Percentiles rank a stretch among this genome's conserved stretches.
phyloP scores from a whole-genome alignment of 2,113 vertebrate species.

The Oreocharis arfaki region DNA sequence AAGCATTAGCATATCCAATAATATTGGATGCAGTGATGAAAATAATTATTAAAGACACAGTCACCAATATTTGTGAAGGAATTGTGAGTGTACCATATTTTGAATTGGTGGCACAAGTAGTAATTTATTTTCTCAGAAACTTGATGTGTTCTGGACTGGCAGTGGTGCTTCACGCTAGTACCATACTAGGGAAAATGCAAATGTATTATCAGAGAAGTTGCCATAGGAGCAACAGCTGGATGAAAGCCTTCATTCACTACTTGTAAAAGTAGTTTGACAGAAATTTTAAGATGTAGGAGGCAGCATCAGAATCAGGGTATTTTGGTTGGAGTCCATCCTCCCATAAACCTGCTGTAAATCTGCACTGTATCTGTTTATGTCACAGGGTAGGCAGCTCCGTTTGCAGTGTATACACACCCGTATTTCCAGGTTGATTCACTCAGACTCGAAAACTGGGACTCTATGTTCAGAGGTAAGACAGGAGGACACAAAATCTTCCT shows the following conservation, averaged over 20 bases:
- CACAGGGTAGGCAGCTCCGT: neutral
- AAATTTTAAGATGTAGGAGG: slow-evolving; percentile 17
- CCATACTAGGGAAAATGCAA: neutral
- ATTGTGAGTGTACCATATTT: neutral
- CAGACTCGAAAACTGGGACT: slow-evolving; percentile 8
- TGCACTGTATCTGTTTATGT: slow-evolving; percentile 18
- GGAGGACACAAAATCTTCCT: slow-evolving; percentile 11
- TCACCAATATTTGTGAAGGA: neutral
- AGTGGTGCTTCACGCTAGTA: neutral
- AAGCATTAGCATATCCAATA: slow-evolving; percentile 12
- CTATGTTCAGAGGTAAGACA: slow-evolving; percentile 13
- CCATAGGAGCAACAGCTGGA: neutral
- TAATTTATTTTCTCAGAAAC: neutral
- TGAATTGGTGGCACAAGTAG: neutral
- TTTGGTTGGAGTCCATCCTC: slow-evolving; percentile 40
- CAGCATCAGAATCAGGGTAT: neutral
- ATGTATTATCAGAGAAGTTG: neutral
- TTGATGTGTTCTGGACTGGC: neutral
- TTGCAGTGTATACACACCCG: neutral
- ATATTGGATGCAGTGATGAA: neutral
- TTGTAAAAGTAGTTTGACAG: neutral
- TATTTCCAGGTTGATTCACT: slow-evolving; percentile 55
- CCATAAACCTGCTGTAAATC: slow-evolving; percentile 30
- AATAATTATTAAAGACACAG: neutral
- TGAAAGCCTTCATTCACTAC: slow-evolving; percentile 3